Percentiles rank a stretch among this genome's conserved stretches.
Conservation (phyloP, 1,140 invertebrate species). For the Achroia grisella region DNA sequence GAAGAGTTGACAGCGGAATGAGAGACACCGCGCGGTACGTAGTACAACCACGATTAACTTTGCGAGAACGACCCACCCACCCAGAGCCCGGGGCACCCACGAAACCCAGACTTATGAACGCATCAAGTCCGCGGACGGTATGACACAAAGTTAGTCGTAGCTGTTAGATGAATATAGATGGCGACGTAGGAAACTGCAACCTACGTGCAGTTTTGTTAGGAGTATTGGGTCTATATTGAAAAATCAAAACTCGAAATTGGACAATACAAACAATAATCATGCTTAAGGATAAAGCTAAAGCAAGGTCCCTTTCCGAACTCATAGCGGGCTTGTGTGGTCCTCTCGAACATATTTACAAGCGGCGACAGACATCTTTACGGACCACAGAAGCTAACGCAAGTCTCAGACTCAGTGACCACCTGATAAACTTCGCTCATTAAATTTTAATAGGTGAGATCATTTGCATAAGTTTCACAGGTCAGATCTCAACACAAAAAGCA, state of each 20-base stretch:
- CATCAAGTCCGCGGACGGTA: constrained; percentile 1
- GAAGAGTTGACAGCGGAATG: constrained; percentile 60
- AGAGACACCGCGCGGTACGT: constrained; percentile 16
- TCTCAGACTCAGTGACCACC: constrained; percentile 30
- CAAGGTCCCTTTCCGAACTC: constrained; percentile 25
- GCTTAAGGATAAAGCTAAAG: constrained; percentile 50
- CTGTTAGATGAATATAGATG: constrained; percentile 41
- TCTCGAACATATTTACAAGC: constrained; percentile 9
- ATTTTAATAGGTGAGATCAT: constrained; percentile 30
- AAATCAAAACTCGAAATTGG: constrained; percentile 28
- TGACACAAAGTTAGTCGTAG: constrained; percentile 44
- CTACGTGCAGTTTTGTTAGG: constrained; percentile 49
- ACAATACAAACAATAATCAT: constrained; percentile 55
- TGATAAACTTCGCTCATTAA: constrained; percentile 15
- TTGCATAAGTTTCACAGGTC: constrained; percentile 33
- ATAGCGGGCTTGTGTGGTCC: constrained; percentile 6
- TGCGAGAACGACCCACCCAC: constrained; percentile 46
- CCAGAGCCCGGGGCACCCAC: constrained; percentile 27
- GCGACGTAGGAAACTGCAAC: constrained; percentile 26
- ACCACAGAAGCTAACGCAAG: constrained; percentile 27
- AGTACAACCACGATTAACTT: constrained; percentile 36
- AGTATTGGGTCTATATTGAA: constrained; percentile 22
- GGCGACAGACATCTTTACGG: not conserved
- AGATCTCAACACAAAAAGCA: constrained; percentile 62
- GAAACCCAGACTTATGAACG: constrained; percentile 19